Evolutionary conservation across 2,888 invertebrate species (phyloP).

Genomic region (Serripes groenlandicus): DNA sequence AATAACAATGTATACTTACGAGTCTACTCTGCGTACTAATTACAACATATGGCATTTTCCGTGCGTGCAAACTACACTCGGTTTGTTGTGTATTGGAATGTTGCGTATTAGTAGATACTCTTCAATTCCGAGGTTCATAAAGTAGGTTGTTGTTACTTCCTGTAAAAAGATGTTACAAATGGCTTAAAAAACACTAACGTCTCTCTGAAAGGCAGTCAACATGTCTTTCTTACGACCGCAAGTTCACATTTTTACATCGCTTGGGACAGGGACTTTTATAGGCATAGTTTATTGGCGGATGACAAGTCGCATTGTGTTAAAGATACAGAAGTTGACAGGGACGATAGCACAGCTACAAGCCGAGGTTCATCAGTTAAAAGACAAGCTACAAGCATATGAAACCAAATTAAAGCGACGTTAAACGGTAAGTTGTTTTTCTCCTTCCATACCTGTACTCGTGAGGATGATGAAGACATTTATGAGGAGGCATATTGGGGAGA

Average conservation of each 20-base stretch:
- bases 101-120: no score
- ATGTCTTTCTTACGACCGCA: constrained; percentile 64
- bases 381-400: constrained; percentile 37
- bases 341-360: constrained; percentile 51
- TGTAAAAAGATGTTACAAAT: no score
- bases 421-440: constrained; percentile 72
- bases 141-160: constrained; percentile 11
- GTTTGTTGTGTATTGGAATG: no score
- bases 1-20: no score
- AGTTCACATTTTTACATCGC: constrained; percentile 30
- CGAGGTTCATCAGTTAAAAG: constrained; percentile 44
- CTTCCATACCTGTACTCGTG: constrained; percentile 74
- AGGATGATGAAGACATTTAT: constrained; percentile 83
- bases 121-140: neutral
- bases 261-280: constrained; percentile 50
- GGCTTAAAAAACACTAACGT: no score
- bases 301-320: constrained; percentile 56
- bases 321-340: constrained; percentile 47
- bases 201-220: no score
- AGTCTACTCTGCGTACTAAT: constrained; percentile 61
- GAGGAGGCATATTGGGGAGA: constrained; percentile 81
- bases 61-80: no score
- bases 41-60: constrained; percentile 60
- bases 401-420: constrained; percentile 23
- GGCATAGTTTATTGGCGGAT: constrained; percentile 56